phyloP scores from a whole-genome alignment of 2,113 vertebrate species.

The Neoarius graeffei region DNA sequence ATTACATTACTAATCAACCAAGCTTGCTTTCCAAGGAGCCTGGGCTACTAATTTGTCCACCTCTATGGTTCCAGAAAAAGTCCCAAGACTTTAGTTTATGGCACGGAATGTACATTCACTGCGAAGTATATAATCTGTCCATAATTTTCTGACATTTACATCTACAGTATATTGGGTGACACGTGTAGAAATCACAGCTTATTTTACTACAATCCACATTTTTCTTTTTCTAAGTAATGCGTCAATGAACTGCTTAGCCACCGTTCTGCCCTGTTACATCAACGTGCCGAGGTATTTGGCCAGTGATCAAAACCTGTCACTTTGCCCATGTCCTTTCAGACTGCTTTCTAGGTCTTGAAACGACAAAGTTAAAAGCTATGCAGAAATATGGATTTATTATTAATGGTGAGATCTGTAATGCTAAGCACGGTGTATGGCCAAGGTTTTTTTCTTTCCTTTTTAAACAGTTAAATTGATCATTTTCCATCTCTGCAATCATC shows the following conservation, averaged over 20 bases:
- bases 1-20: not conserved
- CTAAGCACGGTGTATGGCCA: not conserved
- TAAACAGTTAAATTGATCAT: not conserved
- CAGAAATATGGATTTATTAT: conserved; percentile 40
- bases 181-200: not conserved
- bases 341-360: conserved; percentile 46
- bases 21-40: not conserved
- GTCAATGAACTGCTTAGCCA: no score
- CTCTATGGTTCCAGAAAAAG: not conserved
- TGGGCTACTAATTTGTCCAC: not conserved
- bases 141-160: not conserved
- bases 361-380: conserved; percentile 52
- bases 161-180: not conserved
- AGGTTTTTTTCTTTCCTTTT: not conserved
- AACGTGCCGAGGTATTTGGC: not conserved
- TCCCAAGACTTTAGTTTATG: not conserved
- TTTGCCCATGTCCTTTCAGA: conserved; percentile 9
- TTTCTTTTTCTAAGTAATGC: not conserved
- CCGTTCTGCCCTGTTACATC: not conserved
- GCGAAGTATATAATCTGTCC: not conserved
- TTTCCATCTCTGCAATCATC: conserved; percentile 19
- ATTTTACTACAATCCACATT: not conserved
- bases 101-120: not conserved
- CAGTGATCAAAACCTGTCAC: not conserved
- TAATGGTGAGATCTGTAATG: conserved; percentile 32